Evolutionary conservation across 2,113 vertebrate species (phyloP), one percentile per base, ranked within the genome.

Genomic region (Galeopterus variegatus): DNA sequence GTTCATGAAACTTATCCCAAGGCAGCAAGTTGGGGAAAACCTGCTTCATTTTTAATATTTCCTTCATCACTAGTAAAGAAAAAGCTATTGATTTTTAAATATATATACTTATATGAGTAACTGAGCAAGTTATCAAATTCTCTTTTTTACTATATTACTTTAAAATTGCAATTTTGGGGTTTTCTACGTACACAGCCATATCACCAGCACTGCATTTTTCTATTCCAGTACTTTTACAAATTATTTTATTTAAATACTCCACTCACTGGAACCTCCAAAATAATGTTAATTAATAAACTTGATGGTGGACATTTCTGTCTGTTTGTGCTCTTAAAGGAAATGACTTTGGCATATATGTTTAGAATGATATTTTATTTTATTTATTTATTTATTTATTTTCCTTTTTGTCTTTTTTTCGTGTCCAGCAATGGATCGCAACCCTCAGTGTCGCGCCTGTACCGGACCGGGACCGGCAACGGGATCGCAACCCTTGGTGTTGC

Each of bases 91-190:
- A 62, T 54, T 70, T 88, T 23, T 52, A 62, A 64, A 79, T 67
- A 60, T 80, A 41, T 45, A 62, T 45, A 41, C 41, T 72, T 83
- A 50, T 76, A 33, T 70, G 6, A 67, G 52, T 76, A 54, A 41
- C 13, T 70, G 45, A 73, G 45, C 5, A 56, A 81, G 87, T 80
- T 65, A 48, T 14, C 21, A 83, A 87, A 58, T 31, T 86, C 17
- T 82, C 24, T 89, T 77, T 83, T 83, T 65, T 58, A 95, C 75
- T 52, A 65, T 83, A 54, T 89, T 77, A 65, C 24, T 76, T 72
- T 75, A 92, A 94, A 84, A 52, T 33, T 62, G 21, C 2, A 87
- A 23, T 75, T 75, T 65, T 48, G 14, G 31, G 6, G 9, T 65
- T 80, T 56, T 73, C 33, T 48, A 67, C 9, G 23, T 60, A 8